Evolutionary conservation across 2,113 vertebrate species (phyloP), one percentile per base, ranked within the genome.

Genomic region (Scophthalmus maximus): DNA sequence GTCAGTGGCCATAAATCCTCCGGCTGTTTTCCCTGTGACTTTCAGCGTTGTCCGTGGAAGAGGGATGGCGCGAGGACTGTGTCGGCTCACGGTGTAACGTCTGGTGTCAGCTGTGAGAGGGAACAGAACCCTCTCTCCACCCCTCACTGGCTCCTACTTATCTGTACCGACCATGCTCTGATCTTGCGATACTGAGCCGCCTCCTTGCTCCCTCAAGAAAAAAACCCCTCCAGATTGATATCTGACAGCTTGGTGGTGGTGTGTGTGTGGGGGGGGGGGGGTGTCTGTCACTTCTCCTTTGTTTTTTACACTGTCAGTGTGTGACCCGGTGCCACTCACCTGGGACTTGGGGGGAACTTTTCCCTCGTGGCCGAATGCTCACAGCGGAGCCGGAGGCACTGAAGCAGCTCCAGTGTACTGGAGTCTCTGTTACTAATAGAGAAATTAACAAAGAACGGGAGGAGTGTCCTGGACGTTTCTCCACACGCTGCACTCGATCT

Each of bases 91-190:
- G 40, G 50, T 40, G 22, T 15, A 59, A 18, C 58, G 62, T 65
- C 75, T 63, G 6, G 20, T 73, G 57, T 85, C 60, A 34, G 68
- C 68, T 58, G 69, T 75, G 67, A 77, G 72, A 27, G 27, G 49
- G 50, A 57, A 67, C 57, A 51, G 59, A 69, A 49, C 14, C 40
- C 36, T 52, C 59, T 73, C 57, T 62, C 64, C 64, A 30, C 57
- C 68, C 53, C 72, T 79, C 71, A 50, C 67, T 84, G 83, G 77
- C 80, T 89, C 78, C 53, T 30, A 74, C 89, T 92, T 93, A 91
- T 91, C 90, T 84, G 60, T 61, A 59, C 65, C 64, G n/a, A 58
- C 81, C 89, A 91, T 58, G 69, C 83, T 79, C 82, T 85, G 89
- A 92, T 91, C 55, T 78, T 66, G 52, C 5, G 86, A 92, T 88